Base-by-base conservation (phyloP, 23 tunicate genomes). In the Diplosoma virens region DNA sequence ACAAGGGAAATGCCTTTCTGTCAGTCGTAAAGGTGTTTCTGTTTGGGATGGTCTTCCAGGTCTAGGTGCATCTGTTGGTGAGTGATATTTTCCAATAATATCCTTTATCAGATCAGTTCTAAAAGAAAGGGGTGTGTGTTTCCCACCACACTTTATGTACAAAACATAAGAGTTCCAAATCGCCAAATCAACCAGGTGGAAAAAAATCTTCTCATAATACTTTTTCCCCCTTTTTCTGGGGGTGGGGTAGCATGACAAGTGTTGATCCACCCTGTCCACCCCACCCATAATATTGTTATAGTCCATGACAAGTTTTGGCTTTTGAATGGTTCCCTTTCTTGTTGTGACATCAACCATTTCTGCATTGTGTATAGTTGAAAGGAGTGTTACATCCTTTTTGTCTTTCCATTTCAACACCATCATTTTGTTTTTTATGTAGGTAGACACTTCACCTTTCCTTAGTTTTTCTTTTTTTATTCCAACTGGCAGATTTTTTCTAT, bases 151-250 rank as follows among this genome's bases (percentile, higher is more conserved):
- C 36, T 47, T 73, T 52, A 3, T 73, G 33, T 73, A 73, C 61
- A 50, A 52, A 50, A 50, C 27, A 25, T 48, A 50, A 47, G 79
- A 73, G 18, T 73, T 73, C 79, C 76, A 34, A 20, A 34, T 5
- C 20, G 76, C 76, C 65, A 73, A 26, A 27, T 73, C 79, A 47
- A 73, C 65, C 21, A 47, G 23, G 63, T 73, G 79, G n/a, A 73
- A 50, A 52, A 70, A 70, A 9, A 73, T 73, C 79, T 73, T 73
- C 11, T 73, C 23, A 25, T 26, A 73, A 48, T 73, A 48, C 23
- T 73, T 73, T 14, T 26, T 30, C n/a, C n/a, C n/a, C 36, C 26
- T 50, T 11, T 73, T 73, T 50, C 34, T 73, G 23, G 64, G 65
- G 37, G 65, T 24, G 21, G 64, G 63, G 27, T 48, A 26, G 50